Percentiles rank a stretch among this genome's conserved stretches.
Evolutionary conservation across 2,797 vertebrate genomes (phyloP).

Genomic region (Anolis apletophallus): DNA sequence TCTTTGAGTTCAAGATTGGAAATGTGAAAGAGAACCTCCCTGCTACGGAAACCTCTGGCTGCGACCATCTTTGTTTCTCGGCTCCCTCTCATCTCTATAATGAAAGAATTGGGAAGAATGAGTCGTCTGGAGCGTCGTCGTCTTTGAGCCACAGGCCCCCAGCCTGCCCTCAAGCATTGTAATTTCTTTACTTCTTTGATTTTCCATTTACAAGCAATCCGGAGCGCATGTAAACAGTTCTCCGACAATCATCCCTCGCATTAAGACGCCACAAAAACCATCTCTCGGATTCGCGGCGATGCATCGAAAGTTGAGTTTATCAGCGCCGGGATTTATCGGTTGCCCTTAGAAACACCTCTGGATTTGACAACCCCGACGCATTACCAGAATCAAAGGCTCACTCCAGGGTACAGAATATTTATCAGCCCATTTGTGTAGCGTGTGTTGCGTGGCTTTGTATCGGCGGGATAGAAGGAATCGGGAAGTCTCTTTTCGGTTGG

Average conservation of each 20-base stretch:
- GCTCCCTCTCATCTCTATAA: neutral
- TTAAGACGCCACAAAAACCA: neutral
- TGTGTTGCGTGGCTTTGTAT: neutral
- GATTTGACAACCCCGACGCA: neutral
- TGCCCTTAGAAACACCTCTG: constrained; percentile 16
- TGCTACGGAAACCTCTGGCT: neutral
- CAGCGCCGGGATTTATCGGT: constrained; percentile 18
- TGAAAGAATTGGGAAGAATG: too few relatives aligned
- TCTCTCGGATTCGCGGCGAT: neutral
- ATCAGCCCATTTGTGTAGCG: constrained; percentile 3
- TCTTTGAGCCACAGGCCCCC: neutral
- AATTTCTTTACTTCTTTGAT: neutral
- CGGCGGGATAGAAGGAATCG: too few relatives aligned
- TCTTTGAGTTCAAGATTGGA: neutral
- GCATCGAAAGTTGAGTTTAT: neutral
- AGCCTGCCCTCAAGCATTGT: neutral
- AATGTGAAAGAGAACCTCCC: neutral
- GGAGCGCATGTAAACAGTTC: neutral
- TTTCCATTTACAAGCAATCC: neutral
- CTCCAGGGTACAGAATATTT: constrained; percentile 8
- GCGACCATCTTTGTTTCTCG: neutral
- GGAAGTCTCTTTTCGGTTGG: neutral
- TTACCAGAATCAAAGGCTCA: constrained; percentile 12
- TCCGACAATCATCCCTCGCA: neutral
- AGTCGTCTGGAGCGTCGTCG: neutral